Base-by-base conservation (phyloP, 2,113 vertebrate genomes). In the Nettapus auritus region DNA sequence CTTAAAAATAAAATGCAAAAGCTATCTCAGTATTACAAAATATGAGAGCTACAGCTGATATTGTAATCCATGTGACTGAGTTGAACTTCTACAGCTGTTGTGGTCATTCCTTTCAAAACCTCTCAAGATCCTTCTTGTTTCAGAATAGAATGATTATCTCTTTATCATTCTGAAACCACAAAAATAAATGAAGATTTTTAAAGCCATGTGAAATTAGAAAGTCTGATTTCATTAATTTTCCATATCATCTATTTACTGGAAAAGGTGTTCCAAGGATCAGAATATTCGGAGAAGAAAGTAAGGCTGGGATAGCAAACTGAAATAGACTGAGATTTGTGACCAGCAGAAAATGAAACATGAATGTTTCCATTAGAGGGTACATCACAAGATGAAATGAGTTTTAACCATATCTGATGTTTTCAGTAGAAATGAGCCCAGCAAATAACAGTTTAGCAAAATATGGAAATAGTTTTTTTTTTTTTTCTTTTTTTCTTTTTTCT, bases 221-320 rank as follows among this genome's bases (percentile, higher is more conserved):
- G 64, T 76, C 82, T 94, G 34, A 93, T 96, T 96, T 95, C 38
- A 82, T 94, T 56, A 97, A 94, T 59, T 86, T 57, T 87, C 79
- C 16, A n/a, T 67, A 85, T 85, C 84, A 95, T 92, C 28, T 69
- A 28, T 62, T 78, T 76, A 8, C 73, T 62, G 31, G 34, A 94
- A 97, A 96, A 92, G 77, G 9, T 1, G 1, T 97, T 96, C 69
- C 74, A 76, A 50, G 4, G 9, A 91, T 89, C 64, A 94, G 88
- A 81, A 70, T 46, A 82, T 50, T 87, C 89, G 46, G 14, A 52
- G 60, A 88, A 85, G 53, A 91, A 89, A 69, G 48, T 8, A 85
- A 77, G 13, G 13, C 28, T 90, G 88, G 46, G 59, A 62, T 28
- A 93, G 53, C n/a, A 81, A 92, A 88, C 92, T 52, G 93, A 89